phyloP scores from a whole-genome alignment of 2,888 invertebrate species.

The Augiades crinisus region DNA sequence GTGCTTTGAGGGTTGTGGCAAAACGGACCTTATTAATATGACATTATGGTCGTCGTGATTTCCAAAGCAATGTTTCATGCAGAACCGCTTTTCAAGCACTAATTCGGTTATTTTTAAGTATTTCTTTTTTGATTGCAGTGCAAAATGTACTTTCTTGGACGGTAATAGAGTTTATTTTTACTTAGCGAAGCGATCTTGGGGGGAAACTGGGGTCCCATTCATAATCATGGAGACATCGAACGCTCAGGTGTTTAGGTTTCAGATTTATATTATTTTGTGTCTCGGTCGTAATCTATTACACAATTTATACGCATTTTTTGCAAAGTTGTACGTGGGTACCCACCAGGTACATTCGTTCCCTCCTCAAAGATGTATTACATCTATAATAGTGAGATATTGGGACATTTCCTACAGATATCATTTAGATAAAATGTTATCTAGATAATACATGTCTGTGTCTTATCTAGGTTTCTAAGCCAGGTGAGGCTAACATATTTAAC shows the following conservation, averaged over 20 bases:
- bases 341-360: no score
- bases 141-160: conserved; percentile 37
- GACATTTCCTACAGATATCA: no score
- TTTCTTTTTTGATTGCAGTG: conserved; percentile 27
- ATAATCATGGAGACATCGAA: conserved; percentile 72
- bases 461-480: no score
- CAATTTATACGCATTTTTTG: conserved; percentile 23
- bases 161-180: conserved; percentile 39
- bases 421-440: no score
- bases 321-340: conserved; percentile 48
- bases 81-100: conserved; percentile 63
- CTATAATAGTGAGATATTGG: no score
- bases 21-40: conserved; percentile 13
- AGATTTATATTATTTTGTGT: conserved; percentile 64
- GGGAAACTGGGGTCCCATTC: conserved; percentile 58
- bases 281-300: conserved; percentile 53
- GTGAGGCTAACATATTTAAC: no score
- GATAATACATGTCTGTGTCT: no score
- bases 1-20: not conserved
- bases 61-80: not conserved
- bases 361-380: no score
- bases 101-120: conserved; percentile 65
- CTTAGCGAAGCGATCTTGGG: conserved; percentile 36
- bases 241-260: conserved; percentile 76
- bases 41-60: conserved; percentile 1